Base-by-base conservation (phyloP, 2,797 vertebrate species). In the Urocyon cinereoargenteus region DNA sequence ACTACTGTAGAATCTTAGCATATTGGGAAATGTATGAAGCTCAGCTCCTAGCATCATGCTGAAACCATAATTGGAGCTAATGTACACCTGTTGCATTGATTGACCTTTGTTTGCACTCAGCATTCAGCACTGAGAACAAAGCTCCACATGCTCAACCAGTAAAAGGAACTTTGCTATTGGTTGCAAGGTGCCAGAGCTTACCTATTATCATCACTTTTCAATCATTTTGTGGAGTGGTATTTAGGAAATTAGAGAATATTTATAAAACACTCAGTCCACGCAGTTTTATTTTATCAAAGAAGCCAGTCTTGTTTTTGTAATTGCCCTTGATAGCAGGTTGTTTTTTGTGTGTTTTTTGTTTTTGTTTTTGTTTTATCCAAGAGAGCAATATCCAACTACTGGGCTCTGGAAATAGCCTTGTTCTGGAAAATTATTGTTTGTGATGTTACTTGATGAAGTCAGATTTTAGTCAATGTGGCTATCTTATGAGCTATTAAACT, bases 401-500 rank as follows among this genome's bases (percentile, higher is more conserved):
- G 61, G 36, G 12, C 21, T 81, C 28, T 89, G 18, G 45, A 92
- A 91, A 18, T 55, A 53, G 10, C 64, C 72, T 90, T 72, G 11
- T 79, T 40, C 22, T 19, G 79, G 66, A 94, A 85, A 83, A 79
- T 88, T 90, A 70, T 73, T 82, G 53, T 86, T 94, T 70, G 21
- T 59, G 31, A 24, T 75, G 24, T 10, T 75, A 49, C 49, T 87
- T 36, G 19, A 6, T 86, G 16, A 95, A 92, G 31, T 93, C 81
- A 68, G 28, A 61, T 73, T 96, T 83, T 86, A 77, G 31, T 86
- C 24, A 31, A 21, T 40, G 2, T 78, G 75, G 3, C 84, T 91
- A 16, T 93, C 92, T 95, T 81, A 72, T 87, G 55, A 97, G 45
- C 28, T 59, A 28, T 95, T 90, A 94, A 95, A 66, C 53, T 83